A percentile compares a stretch with the other conserved stretches of the same genome.
These are phyloP conservation scores for Drosophila lacteicornis DNA, from an alignment of 1,140 invertebrate genomes.

Conservation along the genomic window DNA sequence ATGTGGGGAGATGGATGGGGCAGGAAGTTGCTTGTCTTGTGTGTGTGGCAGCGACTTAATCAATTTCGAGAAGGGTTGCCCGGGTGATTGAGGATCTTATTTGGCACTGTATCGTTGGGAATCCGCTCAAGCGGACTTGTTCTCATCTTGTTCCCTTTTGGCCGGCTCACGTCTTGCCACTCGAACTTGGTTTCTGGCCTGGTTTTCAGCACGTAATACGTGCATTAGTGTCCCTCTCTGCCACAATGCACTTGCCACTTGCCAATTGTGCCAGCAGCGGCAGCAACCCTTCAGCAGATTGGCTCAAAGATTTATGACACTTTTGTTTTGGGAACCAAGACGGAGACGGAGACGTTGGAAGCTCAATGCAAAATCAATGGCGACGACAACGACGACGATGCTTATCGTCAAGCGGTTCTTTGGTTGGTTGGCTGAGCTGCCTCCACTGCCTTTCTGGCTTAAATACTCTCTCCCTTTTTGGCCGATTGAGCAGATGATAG, in stretches of 20 bases:
- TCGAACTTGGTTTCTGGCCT: conserved; percentile 39
- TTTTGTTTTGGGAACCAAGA: conserved; percentile 60
- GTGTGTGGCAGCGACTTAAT: conserved; percentile 9
- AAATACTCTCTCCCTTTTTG: conserved; percentile 47
- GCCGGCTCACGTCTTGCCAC: conserved; percentile 46
- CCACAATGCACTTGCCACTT: conserved; percentile 47
- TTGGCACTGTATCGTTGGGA: conserved; percentile 5
- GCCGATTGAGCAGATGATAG: conserved; percentile 66
- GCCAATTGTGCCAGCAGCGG: conserved; percentile 8
- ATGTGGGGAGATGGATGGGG: conserved; percentile 13
- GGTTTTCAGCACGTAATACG: conserved; percentile 69
- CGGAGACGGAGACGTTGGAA: conserved; percentile 9
- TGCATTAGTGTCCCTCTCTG: conserved; percentile 61
- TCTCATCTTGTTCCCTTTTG: conserved; percentile 35
- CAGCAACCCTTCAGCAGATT: conserved; percentile 7
- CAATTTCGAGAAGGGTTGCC: conserved; percentile 41
- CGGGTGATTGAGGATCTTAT: conserved; percentile 35
- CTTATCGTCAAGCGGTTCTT: conserved; percentile 57
- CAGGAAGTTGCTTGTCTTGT: conserved; percentile 65
- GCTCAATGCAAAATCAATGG: conserved; percentile 76
- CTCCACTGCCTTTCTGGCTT: conserved; percentile 53
- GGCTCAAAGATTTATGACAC: conserved; percentile 79
- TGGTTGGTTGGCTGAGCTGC: not conserved
- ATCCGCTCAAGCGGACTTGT: conserved; percentile 4
- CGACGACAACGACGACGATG: conserved; percentile 50